These are phyloP conservation scores for Alces alces DNA, from an alignment of 2,113 vertebrate genomes.

Conservation along the genomic window DNA sequence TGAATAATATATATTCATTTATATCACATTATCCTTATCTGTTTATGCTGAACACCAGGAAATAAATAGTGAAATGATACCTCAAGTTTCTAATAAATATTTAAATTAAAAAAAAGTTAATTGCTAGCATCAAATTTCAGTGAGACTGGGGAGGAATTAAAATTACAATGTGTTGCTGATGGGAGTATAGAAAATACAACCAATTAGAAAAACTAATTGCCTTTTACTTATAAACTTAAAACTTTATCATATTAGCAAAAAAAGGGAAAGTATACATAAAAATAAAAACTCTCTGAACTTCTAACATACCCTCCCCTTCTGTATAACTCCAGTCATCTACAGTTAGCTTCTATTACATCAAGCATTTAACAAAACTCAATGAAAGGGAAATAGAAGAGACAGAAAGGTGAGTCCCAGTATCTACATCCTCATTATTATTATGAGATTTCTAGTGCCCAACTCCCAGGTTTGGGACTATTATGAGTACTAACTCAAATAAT, in stretches of 20 bases:
- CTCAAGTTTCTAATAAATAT: background rate
- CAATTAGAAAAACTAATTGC: background rate
- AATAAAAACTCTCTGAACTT: background rate
- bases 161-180: background rate
- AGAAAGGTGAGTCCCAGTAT: background rate
- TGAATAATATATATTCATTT: background rate
- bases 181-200: background rate
- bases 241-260: background rate
- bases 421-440: background rate
- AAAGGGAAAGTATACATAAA: background rate
- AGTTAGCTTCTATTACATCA: background rate
- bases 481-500: background rate
- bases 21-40: background rate
- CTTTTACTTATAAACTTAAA: background rate
- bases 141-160: background rate
- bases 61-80: background rate
- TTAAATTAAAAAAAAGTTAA: background rate
- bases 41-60: background rate
- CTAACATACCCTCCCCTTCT: background rate
- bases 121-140: background rate
- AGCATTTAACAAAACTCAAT: background rate
- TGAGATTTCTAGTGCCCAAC: background rate
- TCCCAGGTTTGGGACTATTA: background rate
- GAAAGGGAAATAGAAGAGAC: background rate
- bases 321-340: background rate